Evolutionary conservation across 2,113 vertebrate genomes (phyloP), one percentile per base, ranked within the genome.

Genomic region (Montifringilla adamsi): DNA sequence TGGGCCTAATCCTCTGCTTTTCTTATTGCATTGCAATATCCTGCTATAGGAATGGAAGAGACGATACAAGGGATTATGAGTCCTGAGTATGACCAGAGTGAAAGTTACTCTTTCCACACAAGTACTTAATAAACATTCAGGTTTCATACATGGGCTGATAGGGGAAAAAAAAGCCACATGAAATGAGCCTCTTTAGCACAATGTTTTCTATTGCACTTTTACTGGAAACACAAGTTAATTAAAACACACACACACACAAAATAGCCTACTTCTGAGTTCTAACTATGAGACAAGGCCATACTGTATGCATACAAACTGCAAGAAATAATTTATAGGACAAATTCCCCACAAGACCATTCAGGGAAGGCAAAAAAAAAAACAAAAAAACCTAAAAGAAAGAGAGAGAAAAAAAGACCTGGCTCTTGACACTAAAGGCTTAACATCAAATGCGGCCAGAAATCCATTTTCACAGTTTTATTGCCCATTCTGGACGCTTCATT

Each of bases 391-490:
- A 76, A 96, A 85, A 92, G 74, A 96, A 96, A 94, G 87, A 95
- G 68, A 78, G 30, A 93, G 92, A 90, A 96, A 97, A 96, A 97
- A 97, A 97, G 97, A 93, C 97, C 97, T 93, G 96, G 98, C 98
- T 96, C 98, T 98, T 98, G 98, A 98, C 99, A 98, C 98, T 98
- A 97, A 98, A 99, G 98, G 99, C 98, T 99, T 98, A 98, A 99
- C 99, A 99, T 99, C 99, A 99, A 99, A 99, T 99, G 97, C 98
- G 98, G 98, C 98, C 97, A 98, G 98, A 99, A 99, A 99, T 99
- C 98, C 98, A 98, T 99, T 99, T 99, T 98, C 98, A 98, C 98
- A 98, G 98, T 98, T 98, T 98, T 98, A 98, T 98, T 98, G 99
- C 98, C 99, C 99, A 98, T 98, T 98, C 98, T 95, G 97, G 98